Conservation (phyloP, 2,888 invertebrate species). For the Onthophagus sagittarius region DNA sequence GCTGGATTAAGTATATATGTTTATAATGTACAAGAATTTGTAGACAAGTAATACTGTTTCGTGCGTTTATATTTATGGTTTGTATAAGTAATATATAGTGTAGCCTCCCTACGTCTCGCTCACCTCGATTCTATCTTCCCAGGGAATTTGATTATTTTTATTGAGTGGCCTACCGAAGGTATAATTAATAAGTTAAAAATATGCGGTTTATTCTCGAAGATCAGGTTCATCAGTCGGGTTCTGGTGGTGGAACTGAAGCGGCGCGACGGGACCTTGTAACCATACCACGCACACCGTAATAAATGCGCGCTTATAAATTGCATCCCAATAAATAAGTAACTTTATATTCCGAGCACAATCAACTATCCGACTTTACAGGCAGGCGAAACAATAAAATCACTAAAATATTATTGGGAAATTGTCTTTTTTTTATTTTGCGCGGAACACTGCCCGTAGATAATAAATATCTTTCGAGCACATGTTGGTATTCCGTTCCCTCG, state of each 20-base stretch:
- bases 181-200: constrained; percentile 26
- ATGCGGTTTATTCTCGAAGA: constrained; percentile 27
- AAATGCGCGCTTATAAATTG: constrained; percentile 50
- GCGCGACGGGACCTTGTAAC: constrained; percentile 30
- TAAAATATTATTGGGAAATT: constrained; percentile 51
- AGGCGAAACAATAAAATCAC: constrained; percentile 50
- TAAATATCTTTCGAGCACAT: constrained; percentile 45
- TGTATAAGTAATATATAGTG: background rate
- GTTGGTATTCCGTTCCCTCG: constrained; percentile 34
- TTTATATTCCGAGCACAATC: constrained; percentile 51
- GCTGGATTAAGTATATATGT: too few species aligned
- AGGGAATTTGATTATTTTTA: constrained; percentile 15
- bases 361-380: constrained; percentile 50
- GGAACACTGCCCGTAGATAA: constrained; percentile 42
- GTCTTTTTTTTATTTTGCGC: constrained; percentile 46
- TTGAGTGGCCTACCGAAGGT: constrained; percentile 10
- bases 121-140: background rate
- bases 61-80: background rate
- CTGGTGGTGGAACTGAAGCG: constrained; percentile 4
- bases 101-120: background rate
- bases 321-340: constrained; percentile 50
- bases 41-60: too few species aligned
- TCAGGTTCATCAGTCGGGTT: constrained; percentile 32
- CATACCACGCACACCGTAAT: constrained; percentile 46
- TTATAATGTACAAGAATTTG: too few species aligned